Percentiles rank a stretch among this genome's conserved stretches.
phyloP scores from a whole-genome alignment of 1,140 invertebrate genomes.

The Micrasema minimum region DNA sequence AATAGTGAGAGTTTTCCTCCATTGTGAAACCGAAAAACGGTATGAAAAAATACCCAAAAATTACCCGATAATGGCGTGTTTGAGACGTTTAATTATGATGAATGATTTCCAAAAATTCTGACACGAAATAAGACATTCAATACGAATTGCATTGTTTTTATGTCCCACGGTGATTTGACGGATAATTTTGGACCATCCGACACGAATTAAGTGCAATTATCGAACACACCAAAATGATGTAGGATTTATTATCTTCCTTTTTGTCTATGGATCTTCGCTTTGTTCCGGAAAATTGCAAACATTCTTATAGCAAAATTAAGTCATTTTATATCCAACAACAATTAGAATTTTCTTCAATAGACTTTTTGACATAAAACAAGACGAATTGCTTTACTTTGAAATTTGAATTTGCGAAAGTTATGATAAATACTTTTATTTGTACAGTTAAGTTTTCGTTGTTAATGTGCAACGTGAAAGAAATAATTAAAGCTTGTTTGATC shows the following conservation, averaged over 20 bases:
- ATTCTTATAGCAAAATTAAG: too few relatives aligned
- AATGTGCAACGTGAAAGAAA: too few relatives aligned
- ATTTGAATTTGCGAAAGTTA: too few relatives aligned
- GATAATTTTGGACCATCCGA: background rate
- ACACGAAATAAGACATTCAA: conserved; percentile 10
- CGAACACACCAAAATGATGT: background rate
- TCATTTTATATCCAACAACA: too few relatives aligned
- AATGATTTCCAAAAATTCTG: conserved; percentile 39
- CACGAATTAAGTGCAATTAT: conserved; percentile 14
- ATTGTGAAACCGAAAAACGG: conserved; percentile 45
- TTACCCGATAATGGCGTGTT: conserved; percentile 34
- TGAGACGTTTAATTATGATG: conserved; percentile 49
- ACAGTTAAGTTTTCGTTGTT: too few relatives aligned
- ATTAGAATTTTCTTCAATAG: too few relatives aligned
- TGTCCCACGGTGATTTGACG: conserved; percentile 24
- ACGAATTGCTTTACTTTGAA: too few relatives aligned
- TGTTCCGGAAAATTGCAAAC: conserved; percentile 20
- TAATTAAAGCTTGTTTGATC: too few relatives aligned
- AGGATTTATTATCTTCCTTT: conserved; percentile 25
- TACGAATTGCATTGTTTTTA: conserved; percentile 7
- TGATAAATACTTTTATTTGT: too few relatives aligned
- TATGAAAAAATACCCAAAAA: conserved; percentile 37
- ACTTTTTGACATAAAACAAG: too few relatives aligned
- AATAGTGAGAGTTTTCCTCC: conserved; percentile 49
- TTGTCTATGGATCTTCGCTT: conserved; percentile 29